These are phyloP conservation scores for Oxystoma pomonae DNA, from an alignment of 2,888 invertebrate species.

Conservation along the genomic window DNA sequence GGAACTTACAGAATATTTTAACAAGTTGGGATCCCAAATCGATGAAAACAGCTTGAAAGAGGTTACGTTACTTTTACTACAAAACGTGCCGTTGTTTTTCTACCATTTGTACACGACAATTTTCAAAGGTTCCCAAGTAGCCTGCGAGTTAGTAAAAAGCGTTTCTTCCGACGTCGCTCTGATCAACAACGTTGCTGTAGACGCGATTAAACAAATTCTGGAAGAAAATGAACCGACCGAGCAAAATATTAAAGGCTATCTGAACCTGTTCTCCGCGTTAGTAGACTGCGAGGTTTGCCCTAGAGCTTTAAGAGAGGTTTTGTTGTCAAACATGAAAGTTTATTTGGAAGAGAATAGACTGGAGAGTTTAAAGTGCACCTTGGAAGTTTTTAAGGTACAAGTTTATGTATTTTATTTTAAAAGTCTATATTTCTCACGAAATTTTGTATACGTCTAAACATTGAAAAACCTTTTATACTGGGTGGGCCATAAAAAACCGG, in stretches of 20 bases:
- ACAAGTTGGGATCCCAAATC: constrained; percentile 30
- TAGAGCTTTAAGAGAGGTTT: constrained; percentile 13
- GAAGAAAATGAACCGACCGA: constrained; percentile 23
- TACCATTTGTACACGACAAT: constrained; percentile 34
- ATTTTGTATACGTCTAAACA: no score
- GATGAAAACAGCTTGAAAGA: constrained; percentile 28
- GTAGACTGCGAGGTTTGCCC: constrained; percentile 29
- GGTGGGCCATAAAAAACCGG: no score
- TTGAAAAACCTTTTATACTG: no score
- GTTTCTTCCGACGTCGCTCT: constrained; percentile 26
- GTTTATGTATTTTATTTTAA: no score
- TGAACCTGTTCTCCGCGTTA: constrained; percentile 33
- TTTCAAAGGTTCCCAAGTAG: constrained; percentile 28
- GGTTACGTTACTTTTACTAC: constrained; percentile 36
- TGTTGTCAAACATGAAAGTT: neutral
- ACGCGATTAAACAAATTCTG: constrained; percentile 29
- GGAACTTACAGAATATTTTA: constrained; percentile 33
- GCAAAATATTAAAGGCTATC: constrained; percentile 33
- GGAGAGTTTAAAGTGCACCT: constrained; percentile 11
- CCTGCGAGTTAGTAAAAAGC: neutral
- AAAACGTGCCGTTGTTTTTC: constrained; percentile 37
- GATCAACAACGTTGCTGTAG: constrained; percentile 33
- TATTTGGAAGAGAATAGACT: neutral
- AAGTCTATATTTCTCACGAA: no score
- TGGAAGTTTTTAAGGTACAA: constrained; percentile 26